phyloP scores from a whole-genome alignment of 2,113 vertebrate genomes.

The Mastomys coucha region DNA sequence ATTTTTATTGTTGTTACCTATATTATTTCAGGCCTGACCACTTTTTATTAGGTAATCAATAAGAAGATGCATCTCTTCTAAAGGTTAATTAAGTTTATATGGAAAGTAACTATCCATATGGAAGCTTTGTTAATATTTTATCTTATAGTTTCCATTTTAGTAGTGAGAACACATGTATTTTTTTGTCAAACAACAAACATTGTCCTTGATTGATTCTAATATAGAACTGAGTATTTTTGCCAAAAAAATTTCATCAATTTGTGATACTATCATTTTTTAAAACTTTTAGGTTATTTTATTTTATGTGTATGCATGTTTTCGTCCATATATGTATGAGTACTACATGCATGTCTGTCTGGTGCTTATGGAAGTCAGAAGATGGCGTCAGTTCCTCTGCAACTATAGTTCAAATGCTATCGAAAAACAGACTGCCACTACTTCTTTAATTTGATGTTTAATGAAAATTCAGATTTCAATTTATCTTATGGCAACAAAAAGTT shows the following conservation, averaged over 20 bases:
- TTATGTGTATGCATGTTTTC: not conserved
- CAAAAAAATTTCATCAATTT: not conserved
- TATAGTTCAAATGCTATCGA: not conserved
- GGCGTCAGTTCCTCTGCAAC: not conserved
- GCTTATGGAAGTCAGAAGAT: not conserved
- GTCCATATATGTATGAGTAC: not conserved
- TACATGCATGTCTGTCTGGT: too few relatives aligned
- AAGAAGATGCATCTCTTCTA: not conserved
- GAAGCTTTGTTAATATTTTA: not conserved
- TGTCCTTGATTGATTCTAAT: not conserved
- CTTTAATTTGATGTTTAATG: slow-evolving; percentile 41
- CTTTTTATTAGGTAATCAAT: not conserved
- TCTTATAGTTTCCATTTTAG: not conserved
- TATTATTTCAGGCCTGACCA: not conserved
- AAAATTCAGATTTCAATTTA: slow-evolving; percentile 27
- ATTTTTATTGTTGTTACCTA: not conserved
- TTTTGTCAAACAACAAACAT: not conserved
- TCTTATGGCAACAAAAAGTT: not conserved
- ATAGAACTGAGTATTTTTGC: not conserved
- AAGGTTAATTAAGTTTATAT: not conserved
- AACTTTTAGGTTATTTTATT: not conserved
- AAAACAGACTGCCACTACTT: not conserved
- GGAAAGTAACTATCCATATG: not conserved
- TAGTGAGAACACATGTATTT: not conserved
- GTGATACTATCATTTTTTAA: not conserved